These are phyloP conservation scores for Drosophila buzzatii DNA, from an alignment of 2,888 invertebrate species.

Conservation along the genomic window DNA sequence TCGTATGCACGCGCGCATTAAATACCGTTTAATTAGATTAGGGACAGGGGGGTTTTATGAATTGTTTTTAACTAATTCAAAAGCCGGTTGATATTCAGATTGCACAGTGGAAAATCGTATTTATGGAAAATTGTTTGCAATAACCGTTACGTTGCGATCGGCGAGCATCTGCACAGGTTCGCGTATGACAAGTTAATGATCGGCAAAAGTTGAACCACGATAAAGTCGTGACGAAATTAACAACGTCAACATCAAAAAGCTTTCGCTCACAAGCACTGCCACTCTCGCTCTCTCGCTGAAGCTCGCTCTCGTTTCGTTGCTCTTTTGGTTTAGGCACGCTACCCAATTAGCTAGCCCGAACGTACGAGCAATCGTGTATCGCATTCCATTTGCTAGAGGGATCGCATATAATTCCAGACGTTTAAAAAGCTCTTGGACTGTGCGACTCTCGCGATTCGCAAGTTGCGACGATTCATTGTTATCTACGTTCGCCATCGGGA, in stretches of 20 bases:
- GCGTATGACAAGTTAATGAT: slow-evolving; percentile 64
- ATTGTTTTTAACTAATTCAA: neutral
- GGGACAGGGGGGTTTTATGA: neutral
- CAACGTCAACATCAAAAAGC: slow-evolving; percentile 44
- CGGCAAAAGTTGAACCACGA: slow-evolving; percentile 34
- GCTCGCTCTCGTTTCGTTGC: neutral
- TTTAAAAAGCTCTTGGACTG: slow-evolving; percentile 29
- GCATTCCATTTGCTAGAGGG: slow-evolving; percentile 24
- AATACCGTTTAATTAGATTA: slow-evolving; percentile 7
- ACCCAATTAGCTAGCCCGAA: neutral
- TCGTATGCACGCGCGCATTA: neutral
- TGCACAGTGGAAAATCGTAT: slow-evolving; percentile 14
- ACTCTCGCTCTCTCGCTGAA: neutral
- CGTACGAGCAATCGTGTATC: slow-evolving; percentile 27
- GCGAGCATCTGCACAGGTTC: slow-evolving; percentile 57
- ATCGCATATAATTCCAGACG: slow-evolving; percentile 9
- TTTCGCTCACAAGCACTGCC: slow-evolving; percentile 29
- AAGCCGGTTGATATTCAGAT: neutral
- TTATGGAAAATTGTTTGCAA: slow-evolving; percentile 39
- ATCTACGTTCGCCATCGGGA: slow-evolving; percentile 28
- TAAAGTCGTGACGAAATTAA: slow-evolving; percentile 66
- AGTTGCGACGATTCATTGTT: neutral
- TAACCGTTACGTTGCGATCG: slow-evolving; percentile 46
- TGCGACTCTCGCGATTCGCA: slow-evolving; percentile 12
- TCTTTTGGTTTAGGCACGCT: slow-evolving; percentile 6